Evolutionary conservation across 1,140 invertebrate species (phyloP).

Genomic region (Brachionus calyciflorus): DNA sequence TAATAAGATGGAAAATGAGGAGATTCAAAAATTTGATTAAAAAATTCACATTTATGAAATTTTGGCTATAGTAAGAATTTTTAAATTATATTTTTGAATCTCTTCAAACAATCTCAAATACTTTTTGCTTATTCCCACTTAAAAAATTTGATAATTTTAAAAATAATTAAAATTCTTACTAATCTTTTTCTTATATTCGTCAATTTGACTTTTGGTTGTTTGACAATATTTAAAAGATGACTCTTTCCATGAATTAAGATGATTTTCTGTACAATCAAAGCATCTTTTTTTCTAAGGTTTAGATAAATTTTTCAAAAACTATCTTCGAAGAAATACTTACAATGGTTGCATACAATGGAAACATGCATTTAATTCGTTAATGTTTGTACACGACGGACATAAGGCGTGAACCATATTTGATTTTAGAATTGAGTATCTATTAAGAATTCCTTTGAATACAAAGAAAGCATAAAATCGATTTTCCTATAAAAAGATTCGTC

Average conservation of each 20-base stretch:
- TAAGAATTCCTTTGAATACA: neutral
- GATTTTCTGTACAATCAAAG: neutral
- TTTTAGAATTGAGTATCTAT: neutral
- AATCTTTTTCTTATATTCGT: constrained; percentile 17
- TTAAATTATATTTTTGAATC: too few species aligned
- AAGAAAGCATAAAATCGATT: too few species aligned
- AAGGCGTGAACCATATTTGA: neutral
- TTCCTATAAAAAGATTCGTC: too few species aligned
- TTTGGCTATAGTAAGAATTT: too few species aligned
- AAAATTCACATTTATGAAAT: too few species aligned
- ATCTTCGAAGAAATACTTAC: neutral
- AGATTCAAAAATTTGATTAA: too few species aligned
- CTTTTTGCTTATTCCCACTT: too few species aligned
- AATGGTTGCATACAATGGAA: constrained; percentile 42
- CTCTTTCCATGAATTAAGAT: neutral
- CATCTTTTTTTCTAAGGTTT: neutral
- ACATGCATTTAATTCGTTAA: constrained; percentile 1
- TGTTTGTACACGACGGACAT: constrained; percentile 10
- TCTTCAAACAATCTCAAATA: too few species aligned
- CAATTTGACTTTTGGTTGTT: neutral
- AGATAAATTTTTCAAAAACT: neutral
- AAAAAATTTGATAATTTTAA: neutral
- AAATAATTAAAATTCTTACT: neutral
- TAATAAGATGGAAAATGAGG: too few species aligned
- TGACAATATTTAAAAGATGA: constrained; percentile 27